Evolutionary conservation across 64 coral and sea anemone species (phyloP).

Genomic region (Stichodactyla mertensii): DNA sequence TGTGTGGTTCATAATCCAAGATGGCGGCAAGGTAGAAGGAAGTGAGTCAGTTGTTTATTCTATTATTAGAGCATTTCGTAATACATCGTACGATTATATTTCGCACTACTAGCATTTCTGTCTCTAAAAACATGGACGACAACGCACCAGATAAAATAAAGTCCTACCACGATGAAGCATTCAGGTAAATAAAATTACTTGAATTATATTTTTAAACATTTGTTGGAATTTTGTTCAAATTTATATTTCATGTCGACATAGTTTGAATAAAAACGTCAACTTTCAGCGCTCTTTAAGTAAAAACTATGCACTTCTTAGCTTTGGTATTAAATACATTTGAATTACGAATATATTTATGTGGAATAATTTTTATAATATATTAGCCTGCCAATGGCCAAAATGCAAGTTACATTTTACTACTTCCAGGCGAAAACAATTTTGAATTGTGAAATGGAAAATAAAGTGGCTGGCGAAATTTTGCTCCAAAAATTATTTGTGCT

Average conservation of each 20-base stretch:
- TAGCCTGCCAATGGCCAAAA: too few relatives aligned
- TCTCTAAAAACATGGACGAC: constrained; percentile 46
- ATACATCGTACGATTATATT: neutral
- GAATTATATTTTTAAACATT: neutral
- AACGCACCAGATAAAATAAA: constrained; percentile 59
- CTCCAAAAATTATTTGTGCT: too few relatives aligned
- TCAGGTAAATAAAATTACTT: constrained; percentile 41
- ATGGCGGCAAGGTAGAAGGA: neutral
- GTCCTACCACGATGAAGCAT: constrained; percentile 74
- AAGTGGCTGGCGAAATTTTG: too few relatives aligned
- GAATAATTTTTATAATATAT: too few relatives aligned
- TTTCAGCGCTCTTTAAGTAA: too few relatives aligned
- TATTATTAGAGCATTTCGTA: constrained; percentile 41
- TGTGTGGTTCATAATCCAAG: neutral
- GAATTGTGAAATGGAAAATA: too few relatives aligned
- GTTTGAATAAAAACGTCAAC: neutral
- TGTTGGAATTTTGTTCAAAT: neutral
- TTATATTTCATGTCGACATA: neutral
- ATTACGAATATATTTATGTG: too few relatives aligned
- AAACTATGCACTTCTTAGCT: too few relatives aligned
- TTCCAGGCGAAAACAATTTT: too few relatives aligned
- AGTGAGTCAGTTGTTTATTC: neutral
- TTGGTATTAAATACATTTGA: too few relatives aligned
- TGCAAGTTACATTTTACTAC: too few relatives aligned
- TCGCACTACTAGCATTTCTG: neutral